Percentiles rank a stretch among this genome's conserved stretches.
Conservation (phyloP, 2,113 vertebrate genomes). For the Vombatus ursinus region DNA sequence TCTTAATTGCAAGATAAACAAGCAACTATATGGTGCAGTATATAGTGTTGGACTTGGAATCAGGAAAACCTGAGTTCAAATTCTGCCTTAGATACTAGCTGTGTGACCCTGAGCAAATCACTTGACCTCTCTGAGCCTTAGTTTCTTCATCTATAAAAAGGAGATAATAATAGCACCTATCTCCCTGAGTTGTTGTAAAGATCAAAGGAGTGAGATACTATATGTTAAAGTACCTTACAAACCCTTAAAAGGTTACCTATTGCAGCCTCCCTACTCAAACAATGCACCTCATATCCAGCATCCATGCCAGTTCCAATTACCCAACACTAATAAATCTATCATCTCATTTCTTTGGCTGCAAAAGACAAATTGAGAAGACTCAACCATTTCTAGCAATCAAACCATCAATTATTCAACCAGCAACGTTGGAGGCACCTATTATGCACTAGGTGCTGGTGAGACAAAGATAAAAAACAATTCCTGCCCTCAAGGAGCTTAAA, state of each 20-base stretch:
- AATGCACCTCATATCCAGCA: neutral
- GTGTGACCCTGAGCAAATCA: neutral
- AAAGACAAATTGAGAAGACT: neutral
- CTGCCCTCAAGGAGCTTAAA: neutral
- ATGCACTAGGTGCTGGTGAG: too few relatives aligned
- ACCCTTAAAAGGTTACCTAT: neutral
- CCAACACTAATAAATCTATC: neutral
- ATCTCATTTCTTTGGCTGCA: neutral
- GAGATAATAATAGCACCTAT: neutral
- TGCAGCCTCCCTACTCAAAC: neutral
- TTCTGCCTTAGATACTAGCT: neutral
- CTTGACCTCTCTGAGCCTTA: neutral
- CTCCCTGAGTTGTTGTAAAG: neutral
- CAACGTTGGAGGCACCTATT: neutral
- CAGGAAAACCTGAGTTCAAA: neutral
- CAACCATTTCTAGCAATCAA: neutral
- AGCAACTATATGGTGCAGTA: neutral
- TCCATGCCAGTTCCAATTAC: neutral
- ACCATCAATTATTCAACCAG: neutral
- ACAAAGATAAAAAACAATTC: neutral
- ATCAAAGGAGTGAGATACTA: neutral
- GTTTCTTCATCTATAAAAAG: neutral
- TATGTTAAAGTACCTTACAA: neutral
- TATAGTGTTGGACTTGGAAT: neutral
- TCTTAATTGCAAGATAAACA: constrained; percentile 41